Evolutionary conservation across 2,113 vertebrate genomes (phyloP).

Genomic region (Peromyscus leucopus): DNA sequence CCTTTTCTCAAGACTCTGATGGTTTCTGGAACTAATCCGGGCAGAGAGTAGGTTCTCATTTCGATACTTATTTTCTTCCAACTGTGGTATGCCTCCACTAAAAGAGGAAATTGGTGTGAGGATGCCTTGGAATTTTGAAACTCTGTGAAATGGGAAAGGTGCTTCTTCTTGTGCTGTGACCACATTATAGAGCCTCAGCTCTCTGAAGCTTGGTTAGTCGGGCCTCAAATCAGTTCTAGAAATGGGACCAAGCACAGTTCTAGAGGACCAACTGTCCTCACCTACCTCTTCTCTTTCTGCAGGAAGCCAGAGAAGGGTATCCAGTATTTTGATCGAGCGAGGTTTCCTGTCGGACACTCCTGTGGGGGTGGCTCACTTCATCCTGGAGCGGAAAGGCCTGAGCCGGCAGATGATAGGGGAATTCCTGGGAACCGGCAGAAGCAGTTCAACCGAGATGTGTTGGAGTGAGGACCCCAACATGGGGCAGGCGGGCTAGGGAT

Average conservation of each 20-base stretch:
- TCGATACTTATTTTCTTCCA: conserved; percentile 60
- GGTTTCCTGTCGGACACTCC: conserved; percentile 97
- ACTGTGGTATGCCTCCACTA: not conserved
- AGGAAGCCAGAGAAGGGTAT: conserved; percentile 99
- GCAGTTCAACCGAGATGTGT: conserved; percentile 97
- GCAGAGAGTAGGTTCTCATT: conserved; percentile 14
- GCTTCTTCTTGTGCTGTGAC: conserved; percentile 20
- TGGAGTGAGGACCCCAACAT: conserved; percentile 91
- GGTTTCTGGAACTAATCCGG: conserved; percentile 1
- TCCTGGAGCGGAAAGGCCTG: conserved; percentile 97
- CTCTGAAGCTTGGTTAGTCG: not conserved
- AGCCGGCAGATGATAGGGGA: conserved; percentile 99
- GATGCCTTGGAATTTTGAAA: conserved; percentile 58
- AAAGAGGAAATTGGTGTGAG: conserved; percentile 60
- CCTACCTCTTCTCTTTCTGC: conserved; percentile 66
- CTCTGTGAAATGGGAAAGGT: conserved; percentile 57
- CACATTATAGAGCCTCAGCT: conserved; percentile 50
- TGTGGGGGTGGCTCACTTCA: conserved; percentile 97
- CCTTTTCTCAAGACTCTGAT: not conserved
- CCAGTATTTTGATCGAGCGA: conserved; percentile 97
- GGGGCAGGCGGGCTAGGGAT: conserved; percentile 65
- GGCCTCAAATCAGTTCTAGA: conserved; percentile 56
- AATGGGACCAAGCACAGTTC: conserved; percentile 15
- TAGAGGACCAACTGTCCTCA: conserved; percentile 46
- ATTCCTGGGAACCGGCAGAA: conserved; percentile 98